Conservation (phyloP, 2,888 invertebrate species). For the Agonum fuliginosum region DNA sequence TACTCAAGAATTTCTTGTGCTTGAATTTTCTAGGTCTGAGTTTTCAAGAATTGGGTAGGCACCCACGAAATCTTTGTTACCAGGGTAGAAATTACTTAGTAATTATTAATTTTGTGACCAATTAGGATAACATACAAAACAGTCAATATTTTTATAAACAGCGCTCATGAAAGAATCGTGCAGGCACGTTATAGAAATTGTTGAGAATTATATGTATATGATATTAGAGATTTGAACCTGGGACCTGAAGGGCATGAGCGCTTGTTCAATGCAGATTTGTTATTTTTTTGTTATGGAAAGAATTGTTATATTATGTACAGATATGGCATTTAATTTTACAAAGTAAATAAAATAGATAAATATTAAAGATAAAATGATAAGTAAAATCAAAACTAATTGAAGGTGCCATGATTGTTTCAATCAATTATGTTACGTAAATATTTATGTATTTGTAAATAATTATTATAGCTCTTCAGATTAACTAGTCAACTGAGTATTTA, state of each 20-base stretch:
- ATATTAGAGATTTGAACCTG: constrained; percentile 32
- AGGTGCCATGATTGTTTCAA: constrained; percentile 44
- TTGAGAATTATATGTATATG: constrained; percentile 18
- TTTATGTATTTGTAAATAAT: constrained; percentile 33
- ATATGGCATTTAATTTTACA: constrained; percentile 43
- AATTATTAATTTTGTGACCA: constrained; percentile 52
- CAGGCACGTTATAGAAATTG: constrained; percentile 43
- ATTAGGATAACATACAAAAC: constrained; percentile 50
- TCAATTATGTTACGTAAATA: constrained; percentile 29
- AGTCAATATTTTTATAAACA: constrained; percentile 56
- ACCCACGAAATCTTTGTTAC: constrained; percentile 39
- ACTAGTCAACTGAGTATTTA: constrained; percentile 47
- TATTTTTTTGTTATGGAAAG: constrained; percentile 44
- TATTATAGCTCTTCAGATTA: constrained; percentile 37
- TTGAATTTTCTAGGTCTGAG: too few relatives aligned
- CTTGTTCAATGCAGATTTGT: constrained; percentile 44
- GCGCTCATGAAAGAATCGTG: constrained; percentile 51
- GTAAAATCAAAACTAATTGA: constrained; percentile 44
- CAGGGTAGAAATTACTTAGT: constrained; percentile 44
- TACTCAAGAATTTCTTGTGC: too few relatives aligned
- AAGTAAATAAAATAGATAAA: constrained; percentile 40
- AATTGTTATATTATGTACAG: constrained; percentile 39
- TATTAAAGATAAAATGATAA: constrained; percentile 28
- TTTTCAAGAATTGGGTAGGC: too few relatives aligned
- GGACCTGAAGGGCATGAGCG: constrained; percentile 49